Conservation (phyloP, 2,888 invertebrate genomes). For the Agrochola litura region DNA sequence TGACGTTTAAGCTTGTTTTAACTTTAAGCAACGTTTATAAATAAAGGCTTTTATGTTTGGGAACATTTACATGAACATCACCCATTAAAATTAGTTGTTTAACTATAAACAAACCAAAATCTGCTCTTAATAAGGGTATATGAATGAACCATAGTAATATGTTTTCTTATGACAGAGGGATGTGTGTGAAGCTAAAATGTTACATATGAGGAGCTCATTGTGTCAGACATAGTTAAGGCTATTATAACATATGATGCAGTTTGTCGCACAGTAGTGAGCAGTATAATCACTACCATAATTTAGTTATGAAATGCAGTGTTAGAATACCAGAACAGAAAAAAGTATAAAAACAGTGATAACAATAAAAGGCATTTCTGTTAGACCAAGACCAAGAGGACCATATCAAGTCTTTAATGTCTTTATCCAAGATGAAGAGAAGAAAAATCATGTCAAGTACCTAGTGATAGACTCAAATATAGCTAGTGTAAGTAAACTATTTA, state of each 20-base stretch:
- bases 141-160: conserved; percentile 4
- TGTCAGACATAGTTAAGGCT: conserved; percentile 8
- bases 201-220: conserved; percentile 22
- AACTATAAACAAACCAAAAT: not conserved
- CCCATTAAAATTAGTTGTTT: not conserved
- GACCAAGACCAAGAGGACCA: not conserved
- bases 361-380: not conserved
- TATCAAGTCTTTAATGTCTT: not conserved
- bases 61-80: not conserved
- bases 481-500: not conserved
- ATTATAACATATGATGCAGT: conserved; percentile 19
- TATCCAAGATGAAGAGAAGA: not conserved
- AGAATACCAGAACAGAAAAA: conserved; percentile 35
- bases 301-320: conserved; percentile 26
- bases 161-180: not conserved
- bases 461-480: not conserved
- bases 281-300: conserved; percentile 40
- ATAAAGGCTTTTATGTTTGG: not conserved
- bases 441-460: not conserved
- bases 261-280: conserved; percentile 30
- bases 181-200: conserved; percentile 19
- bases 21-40: not conserved
- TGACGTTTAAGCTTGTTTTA: not conserved
- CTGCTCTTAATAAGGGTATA: not conserved
- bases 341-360: not conserved